Base-by-base conservation (phyloP, 2,888 invertebrate species). In the Eumacrocentrus americanus region DNA sequence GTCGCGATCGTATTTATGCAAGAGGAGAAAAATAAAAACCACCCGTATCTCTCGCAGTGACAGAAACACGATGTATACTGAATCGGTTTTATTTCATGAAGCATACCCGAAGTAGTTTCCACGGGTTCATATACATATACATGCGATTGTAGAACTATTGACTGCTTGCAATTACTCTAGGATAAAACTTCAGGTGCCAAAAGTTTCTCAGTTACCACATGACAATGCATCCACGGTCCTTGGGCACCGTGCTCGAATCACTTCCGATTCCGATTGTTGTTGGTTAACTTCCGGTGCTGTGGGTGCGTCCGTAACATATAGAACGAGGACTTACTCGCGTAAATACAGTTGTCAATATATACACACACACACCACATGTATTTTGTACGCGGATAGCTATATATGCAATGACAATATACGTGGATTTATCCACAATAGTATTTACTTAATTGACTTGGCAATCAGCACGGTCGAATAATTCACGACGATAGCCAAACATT, bases 201-300 rank as follows among this genome's bases (percentile, higher is more conserved):
- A 67, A 72, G 61, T 71, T 71, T 63, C 58, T 62, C 73, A 50
- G 51, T 64, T 56, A 51, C 40, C 61, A 60, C 52, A 58, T 60
- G 68, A 76, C 76, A 76, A 76, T 76, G 70, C 69, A 67, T 69
- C 69, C 68, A 69, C 69, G 69, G 69, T 71, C 61, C 66, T 65
- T 70, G 69, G 62, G 60, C 71, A 72, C 73, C 59, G 66, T 61
- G 58, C 69, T 70, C 73, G 72, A 76, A 75, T 75, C 71, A 71
- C 76, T 76, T 76, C 76, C 76, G 76, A 76, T 74, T 70, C 71
- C 73, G 73, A 75, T 75, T 76, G 75, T 75, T 70, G 64, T 64
- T 63, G 61, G 60, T 62, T 63, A 60, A 71, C 72, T 70, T 74
- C 73, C 74, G 70, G 67, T 67, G 66, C 64, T 58, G 63, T 67